Evolutionary conservation across 1,140 invertebrate species (phyloP), one percentile per base, ranked within the genome.

Genomic region (Ips typographus): DNA sequence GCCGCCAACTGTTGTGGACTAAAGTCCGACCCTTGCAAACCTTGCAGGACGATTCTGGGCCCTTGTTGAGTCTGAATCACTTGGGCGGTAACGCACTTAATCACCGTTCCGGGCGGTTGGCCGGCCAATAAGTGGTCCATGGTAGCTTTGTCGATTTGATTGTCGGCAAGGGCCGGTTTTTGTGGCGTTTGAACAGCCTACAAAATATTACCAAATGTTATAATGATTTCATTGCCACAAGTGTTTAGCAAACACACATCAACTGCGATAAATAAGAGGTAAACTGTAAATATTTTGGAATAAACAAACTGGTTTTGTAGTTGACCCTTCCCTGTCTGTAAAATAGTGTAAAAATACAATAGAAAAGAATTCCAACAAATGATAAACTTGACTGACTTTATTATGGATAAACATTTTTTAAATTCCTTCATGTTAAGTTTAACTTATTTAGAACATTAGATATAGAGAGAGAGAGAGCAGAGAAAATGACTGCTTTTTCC

Each of bases 41-140:
- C 92, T 78, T 94, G 92, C 22, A 94, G 76, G 2, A 94, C 90
- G 70, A 95, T 94, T 65, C 91, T 84, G 2, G 92, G 92, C 0
- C 92, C 92, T 73, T 92, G 89, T 43, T 86, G 86, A 0, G 91
- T 93, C 78, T 92, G 91, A 74, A 94, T 90, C 7, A 94, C 90
- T 79, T 90, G 83, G 1, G 91, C 92, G 1, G 91, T 93, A 0
- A 93, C 91, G 71, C 91, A 91, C 80, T 92, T 93, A n/a, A 94
- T 92, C 1, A 93, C 85, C 0, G 91, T 94, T n/a, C 91, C 91
- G 1, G 91, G 89, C 4, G 91, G 91, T 77, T 93, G 91, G 6
- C 89, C 90, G 1, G 85, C 86, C 2, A 94, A 77, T 1, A 93
- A 80, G 64, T 70, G 36, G 67, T 70, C 40, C 52, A 58, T 8